Evolutionary conservation across 1,140 invertebrate species (phyloP), one percentile per base, ranked within the genome.

Genomic region (Diachasma alloeum): DNA sequence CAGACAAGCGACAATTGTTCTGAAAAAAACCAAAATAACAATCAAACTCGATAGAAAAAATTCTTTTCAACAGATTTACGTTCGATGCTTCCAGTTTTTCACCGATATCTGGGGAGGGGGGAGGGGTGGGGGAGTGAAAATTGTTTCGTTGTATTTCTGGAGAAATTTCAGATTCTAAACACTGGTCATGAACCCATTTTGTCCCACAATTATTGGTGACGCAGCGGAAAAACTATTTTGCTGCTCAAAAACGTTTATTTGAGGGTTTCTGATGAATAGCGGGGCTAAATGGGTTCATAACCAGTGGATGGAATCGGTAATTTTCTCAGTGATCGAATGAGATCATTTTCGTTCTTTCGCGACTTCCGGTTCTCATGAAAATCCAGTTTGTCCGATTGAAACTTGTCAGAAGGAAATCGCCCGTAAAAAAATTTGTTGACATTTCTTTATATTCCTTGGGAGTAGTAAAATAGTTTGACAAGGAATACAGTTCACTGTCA

Each of bases 1-100:
- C 84, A 90, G 83, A 42, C 87, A 87, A 0, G 87, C 81, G 24
- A 88, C 79, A 53, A 88, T 85, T 11, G 83, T 79, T 19, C 88
- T 89, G 69, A 39, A 82, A 71, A 67, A 37, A 53, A 73, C 39
- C 59, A 39, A 73, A 39, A 39, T 22, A 63, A 39, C n/a, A 42
- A 73, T 66, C 17, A 15, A 15, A 56, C 6, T 56, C 48, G n/a
- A 19, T 8, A 22, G 17, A 56, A 56, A 56, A 17, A 19, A 19
- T 19, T 8, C 22, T 70, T 13, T 42, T 70, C 19, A 39, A 37
- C 37, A n/a, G 19, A 68, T 68, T 26, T 15, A 4, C 24, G 4
- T 24, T 63, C 15, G 11, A 63, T 1, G 19, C n/a, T n/a, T n/a
- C n/a, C 13, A 8, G 48, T 22, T 11, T 37, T 36, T 31, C 44